A percentile compares a stretch with the other conserved stretches of the same genome.
phyloP scores from a whole-genome alignment of 2,113 vertebrate species.

The Chaenocephalus aceratus region DNA sequence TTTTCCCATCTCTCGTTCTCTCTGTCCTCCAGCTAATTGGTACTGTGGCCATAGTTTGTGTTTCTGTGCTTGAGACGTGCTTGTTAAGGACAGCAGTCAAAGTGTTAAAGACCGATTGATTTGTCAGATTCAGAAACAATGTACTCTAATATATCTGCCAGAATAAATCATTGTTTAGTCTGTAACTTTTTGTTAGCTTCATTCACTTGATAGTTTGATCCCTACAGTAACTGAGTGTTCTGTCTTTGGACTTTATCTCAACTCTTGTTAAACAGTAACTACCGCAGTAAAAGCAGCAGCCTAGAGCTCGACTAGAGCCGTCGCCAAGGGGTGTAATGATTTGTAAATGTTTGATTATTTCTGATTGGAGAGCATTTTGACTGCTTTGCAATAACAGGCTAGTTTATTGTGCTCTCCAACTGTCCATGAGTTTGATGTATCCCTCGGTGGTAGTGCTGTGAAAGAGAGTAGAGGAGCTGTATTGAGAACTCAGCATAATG shows the following conservation, averaged over 20 bases:
- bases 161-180: not conserved
- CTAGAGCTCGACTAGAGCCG: not conserved
- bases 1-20: conserved; percentile 17
- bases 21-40: conserved; percentile 23
- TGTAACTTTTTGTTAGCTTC: not conserved
- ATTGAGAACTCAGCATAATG: conserved; percentile 27
- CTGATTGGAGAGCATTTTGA: conserved; percentile 42
- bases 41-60: conserved; percentile 1
- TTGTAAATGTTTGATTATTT: conserved; percentile 47
- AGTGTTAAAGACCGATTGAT: not conserved
- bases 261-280: conserved; percentile 71
- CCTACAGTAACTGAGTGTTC: conserved; percentile 14
- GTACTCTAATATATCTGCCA: not conserved
- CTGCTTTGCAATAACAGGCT: conserved; percentile 19
- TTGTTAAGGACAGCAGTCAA: conserved; percentile 7
- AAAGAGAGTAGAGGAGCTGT: conserved; percentile 30
- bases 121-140: not conserved
- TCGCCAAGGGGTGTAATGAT: conserved; percentile 32
- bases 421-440: conserved; percentile 22
- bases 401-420: conserved; percentile 1
- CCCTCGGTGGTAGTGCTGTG: conserved; percentile 33
- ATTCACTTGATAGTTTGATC: conserved; percentile 5
- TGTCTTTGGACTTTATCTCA: conserved; percentile 39
- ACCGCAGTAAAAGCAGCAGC: not conserved
- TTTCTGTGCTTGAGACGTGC: not conserved